Evolutionary conservation across 1,140 invertebrate species (phyloP), one percentile per base, ranked within the genome.

Genomic region (Meteorus sp.): DNA sequence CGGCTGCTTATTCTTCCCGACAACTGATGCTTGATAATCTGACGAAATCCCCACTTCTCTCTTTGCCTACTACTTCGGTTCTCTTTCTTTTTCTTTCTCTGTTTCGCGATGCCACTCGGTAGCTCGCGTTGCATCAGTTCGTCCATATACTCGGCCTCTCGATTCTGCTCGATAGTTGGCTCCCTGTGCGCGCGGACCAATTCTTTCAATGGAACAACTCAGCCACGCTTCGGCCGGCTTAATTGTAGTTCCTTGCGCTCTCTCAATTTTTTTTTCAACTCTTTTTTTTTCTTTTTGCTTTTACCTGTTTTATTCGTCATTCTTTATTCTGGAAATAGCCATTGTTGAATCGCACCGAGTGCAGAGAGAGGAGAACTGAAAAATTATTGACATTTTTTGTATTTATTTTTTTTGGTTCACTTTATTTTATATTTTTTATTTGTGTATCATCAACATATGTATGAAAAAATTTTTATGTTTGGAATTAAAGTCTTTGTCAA

Each of bases 21-120:
- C 74, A 79, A 80, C 77, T 77, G 78, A 80, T 79, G 78, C 78
- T 80, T 77, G 76, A 78, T 79, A 80, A 79, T 80, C 72, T 72
- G 73, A n/a, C 72, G 70, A 78, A 76, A 74, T 69, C 66, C 67
- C 50, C 66, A 57, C 27, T 31, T 43, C 15, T n/a, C 48, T 35
- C 13, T 56, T 63, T 50, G 60, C 50, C 61, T 45, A 19, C 45
- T 23, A 59, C 63, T 55, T 66, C 54, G 59, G 44, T 47, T 37
- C 47, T 19, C 31, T 31, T 29, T 25, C 23, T 19, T 33, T 39
- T 39, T 39, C 4, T 43, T 23, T 61, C 60, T 56, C 27, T 4
- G 27, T 59, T 48, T 55, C 63, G 44, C 63, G 7, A 11, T 23
- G 5, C 33, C 22, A 6, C 53, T 50, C 57, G 53, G 44, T 55